Conservation (phyloP, 2,113 vertebrate genomes). For the Vidua chalybeata region DNA sequence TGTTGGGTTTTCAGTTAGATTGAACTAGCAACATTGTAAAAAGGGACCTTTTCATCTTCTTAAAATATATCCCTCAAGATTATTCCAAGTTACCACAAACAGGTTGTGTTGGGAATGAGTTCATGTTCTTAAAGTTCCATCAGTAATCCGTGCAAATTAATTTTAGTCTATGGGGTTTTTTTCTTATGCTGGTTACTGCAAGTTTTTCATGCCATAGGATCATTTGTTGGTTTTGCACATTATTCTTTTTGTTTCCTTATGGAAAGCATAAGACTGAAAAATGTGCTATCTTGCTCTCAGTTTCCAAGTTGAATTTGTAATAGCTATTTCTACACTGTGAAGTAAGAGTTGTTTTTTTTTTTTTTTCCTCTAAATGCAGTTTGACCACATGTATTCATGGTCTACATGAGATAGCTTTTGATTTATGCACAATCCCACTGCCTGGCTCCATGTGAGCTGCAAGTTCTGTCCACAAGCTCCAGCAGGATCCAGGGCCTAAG, state of each 20-base stretch:
- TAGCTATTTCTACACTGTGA: not conserved
- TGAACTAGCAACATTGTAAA: not conserved
- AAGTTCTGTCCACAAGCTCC: not conserved
- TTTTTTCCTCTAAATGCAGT: not conserved
- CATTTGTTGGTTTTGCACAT: not conserved
- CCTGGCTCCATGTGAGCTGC: not conserved
- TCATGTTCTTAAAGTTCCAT: not conserved
- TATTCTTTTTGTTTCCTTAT: constrained; percentile 35
- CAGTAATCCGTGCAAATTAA: constrained; percentile 26
- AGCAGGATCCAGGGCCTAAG: not conserved
- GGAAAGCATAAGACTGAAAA: constrained; percentile 22
- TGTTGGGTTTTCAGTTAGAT: constrained; percentile 5
- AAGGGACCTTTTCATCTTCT: constrained; percentile 1
- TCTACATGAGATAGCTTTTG: not conserved
- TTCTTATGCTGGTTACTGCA: not conserved
- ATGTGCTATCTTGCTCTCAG: not conserved
- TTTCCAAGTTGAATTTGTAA: constrained; percentile 33
- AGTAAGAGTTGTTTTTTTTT: not conserved
- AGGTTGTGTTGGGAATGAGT: not conserved
- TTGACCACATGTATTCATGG: not conserved
- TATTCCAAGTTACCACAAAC: not conserved
- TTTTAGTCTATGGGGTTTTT: not conserved
- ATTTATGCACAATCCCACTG: not conserved
- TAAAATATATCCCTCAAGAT: not conserved
- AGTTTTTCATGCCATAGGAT: not conserved